Percentiles rank a stretch among this genome's conserved stretches.
These are phyloP conservation scores for Dryocosmus kuriphilus DNA, from an alignment of 2,888 invertebrate species.

Conservation along the genomic window DNA sequence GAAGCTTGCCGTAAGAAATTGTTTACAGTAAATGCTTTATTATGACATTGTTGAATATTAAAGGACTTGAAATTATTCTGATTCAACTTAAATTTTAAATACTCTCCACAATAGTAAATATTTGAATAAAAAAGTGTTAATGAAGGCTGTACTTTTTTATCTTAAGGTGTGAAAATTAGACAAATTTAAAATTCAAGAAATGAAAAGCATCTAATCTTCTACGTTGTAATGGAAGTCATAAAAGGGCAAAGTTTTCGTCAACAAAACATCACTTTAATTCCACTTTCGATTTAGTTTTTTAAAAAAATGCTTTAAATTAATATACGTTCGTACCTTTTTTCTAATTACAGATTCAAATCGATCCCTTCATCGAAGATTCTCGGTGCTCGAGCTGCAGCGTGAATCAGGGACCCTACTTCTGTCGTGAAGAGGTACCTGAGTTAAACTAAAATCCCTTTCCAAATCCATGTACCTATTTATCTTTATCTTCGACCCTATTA, in stretches of 20 bases:
- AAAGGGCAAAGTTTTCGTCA: no score
- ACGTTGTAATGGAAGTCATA: no score
- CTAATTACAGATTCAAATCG: conserved; percentile 89
- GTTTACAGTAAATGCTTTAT: no score
- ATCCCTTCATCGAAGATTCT: conserved; percentile 98
- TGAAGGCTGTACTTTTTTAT: background rate
- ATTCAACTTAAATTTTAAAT: no score
- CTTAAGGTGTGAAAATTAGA: background rate
- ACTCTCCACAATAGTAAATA: no score
- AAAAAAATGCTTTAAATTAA: background rate
- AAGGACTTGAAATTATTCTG: no score
- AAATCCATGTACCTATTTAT: background rate
- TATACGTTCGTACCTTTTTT: background rate
- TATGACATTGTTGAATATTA: no score
- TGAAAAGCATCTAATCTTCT: background rate
- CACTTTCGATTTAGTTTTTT: no score
- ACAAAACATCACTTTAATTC: no score
- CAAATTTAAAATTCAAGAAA: no score
- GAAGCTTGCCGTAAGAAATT: no score
- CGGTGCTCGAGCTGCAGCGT: conserved; percentile 93
- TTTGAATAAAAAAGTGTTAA: background rate
- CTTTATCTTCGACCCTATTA: background rate
- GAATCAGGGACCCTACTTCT: conserved; percentile 98
- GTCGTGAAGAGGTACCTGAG: conserved; percentile 86
- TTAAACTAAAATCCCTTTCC: background rate